Evolutionary conservation across 1,140 invertebrate genomes (phyloP).

Genomic region (Aphis craccivora): DNA sequence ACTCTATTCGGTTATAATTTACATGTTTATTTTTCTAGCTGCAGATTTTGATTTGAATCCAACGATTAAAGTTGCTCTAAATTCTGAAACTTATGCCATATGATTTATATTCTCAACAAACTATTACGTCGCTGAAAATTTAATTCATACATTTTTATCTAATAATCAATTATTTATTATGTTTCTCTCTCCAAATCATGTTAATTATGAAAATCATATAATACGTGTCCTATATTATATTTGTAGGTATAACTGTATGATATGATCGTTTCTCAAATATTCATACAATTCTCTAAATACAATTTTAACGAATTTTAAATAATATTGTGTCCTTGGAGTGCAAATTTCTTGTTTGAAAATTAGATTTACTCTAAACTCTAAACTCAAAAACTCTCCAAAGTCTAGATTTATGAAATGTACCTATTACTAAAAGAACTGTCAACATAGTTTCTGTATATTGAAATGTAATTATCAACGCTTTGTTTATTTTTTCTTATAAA

Average conservation of each 20-base stretch:
- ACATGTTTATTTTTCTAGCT: not conserved
- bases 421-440: not conserved
- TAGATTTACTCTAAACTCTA: no score
- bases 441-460: not conserved
- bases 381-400: not conserved
- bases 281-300: not conserved
- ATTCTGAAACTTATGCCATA: not conserved
- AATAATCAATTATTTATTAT: not conserved
- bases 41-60: not conserved
- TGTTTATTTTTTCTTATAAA: not conserved
- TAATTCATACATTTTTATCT: not conserved
- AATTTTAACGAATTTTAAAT: not conserved
- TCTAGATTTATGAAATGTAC: not conserved
- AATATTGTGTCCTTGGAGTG: not conserved
- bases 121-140: not conserved
- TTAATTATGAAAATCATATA: not conserved
- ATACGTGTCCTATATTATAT: not conserved
- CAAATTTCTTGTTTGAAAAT: not conserved
- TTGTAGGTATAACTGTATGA: not conserved
- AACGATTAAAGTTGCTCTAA: not conserved
- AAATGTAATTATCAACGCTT: constrained; percentile 3
- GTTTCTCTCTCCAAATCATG: not conserved
- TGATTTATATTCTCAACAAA: not conserved
- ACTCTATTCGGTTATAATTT: not conserved
- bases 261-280: not conserved